phyloP scores from a whole-genome alignment of 2,113 vertebrate species.

The Heptranchias perlo region DNA sequence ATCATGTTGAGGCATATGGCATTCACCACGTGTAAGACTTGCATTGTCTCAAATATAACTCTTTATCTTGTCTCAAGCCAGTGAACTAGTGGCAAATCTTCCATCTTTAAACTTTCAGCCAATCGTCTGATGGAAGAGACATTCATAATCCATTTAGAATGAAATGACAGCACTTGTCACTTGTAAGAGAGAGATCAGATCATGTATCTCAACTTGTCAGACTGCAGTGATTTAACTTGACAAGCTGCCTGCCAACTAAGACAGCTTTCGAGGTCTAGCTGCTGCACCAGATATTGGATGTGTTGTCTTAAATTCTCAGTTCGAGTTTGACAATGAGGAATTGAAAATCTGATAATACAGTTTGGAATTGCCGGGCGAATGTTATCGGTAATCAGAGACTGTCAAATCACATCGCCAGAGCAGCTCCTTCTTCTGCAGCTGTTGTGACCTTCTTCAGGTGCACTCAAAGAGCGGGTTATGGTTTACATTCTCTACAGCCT shows the following conservation, averaged over 20 bases:
- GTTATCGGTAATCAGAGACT: constrained; percentile 62
- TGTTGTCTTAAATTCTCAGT: constrained; percentile 52
- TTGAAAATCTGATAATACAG: constrained; percentile 54
- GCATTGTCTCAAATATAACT: not conserved
- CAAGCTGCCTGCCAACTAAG: constrained; percentile 54
- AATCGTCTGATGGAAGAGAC: constrained; percentile 37
- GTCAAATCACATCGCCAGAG: constrained; percentile 59
- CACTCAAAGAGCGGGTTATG: not conserved
- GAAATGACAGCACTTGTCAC: constrained; percentile 48
- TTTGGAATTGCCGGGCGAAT: constrained; percentile 60
- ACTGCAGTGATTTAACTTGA: constrained; percentile 60
- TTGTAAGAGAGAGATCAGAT: constrained; percentile 45
- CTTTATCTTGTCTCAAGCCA: not conserved
- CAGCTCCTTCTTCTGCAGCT: constrained; percentile 55
- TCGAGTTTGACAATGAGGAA: constrained; percentile 54
- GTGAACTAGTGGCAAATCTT: not conserved
- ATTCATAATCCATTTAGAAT: constrained; percentile 43
- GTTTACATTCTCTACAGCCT: not conserved
- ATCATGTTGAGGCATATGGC: not conserved
- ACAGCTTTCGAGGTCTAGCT: constrained; percentile 53
- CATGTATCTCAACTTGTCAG: constrained; percentile 55
- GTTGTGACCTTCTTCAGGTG: not conserved
- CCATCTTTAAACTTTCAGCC: constrained; percentile 26
- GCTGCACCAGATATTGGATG: constrained; percentile 52
- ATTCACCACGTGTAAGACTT: not conserved